Conservation (phyloP, 2,888 invertebrate genomes). For the Creontiades dilutus region DNA sequence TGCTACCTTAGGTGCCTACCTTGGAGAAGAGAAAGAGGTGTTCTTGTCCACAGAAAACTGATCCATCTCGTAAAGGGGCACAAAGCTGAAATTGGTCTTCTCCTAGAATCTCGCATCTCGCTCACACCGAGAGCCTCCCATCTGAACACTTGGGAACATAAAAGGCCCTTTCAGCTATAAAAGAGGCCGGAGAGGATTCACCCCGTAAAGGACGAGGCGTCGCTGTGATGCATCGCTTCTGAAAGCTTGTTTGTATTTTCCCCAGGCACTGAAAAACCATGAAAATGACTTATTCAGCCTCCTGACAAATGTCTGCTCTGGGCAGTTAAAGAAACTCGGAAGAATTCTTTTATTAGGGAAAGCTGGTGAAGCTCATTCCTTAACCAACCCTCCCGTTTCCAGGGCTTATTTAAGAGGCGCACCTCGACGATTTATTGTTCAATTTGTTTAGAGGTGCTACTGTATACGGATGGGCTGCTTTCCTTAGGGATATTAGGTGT, state of each 20-base stretch:
- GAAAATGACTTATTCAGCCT: conserved; percentile 68
- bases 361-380: conserved; percentile 56
- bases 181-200: background rate
- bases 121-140: conserved; percentile 9
- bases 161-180: conserved; percentile 33
- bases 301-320: conserved; percentile 63
- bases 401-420: conserved; percentile 61
- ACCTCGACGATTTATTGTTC: conserved; percentile 69
- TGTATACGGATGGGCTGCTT: conserved; percentile 56
- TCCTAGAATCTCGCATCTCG: conserved; percentile 29
- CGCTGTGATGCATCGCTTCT: background rate
- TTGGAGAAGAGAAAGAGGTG: background rate
- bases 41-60: conserved; percentile 57
- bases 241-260: conserved; percentile 50
- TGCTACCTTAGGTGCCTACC: background rate
- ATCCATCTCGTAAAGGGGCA: conserved; percentile 34
- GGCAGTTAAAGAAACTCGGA: conserved; percentile 63
- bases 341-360: conserved; percentile 68
- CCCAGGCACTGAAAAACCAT: conserved; percentile 39
- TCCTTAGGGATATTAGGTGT: conserved; percentile 67
- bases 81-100: conserved; percentile 41
- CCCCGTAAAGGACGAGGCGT: conserved; percentile 37
- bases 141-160: conserved; percentile 1
- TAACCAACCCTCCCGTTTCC: conserved; percentile 60
- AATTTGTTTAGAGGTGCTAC: conserved; percentile 64